Evolutionary conservation across 1,140 invertebrate species (phyloP).

Genomic region (Drosophila guanche): DNA sequence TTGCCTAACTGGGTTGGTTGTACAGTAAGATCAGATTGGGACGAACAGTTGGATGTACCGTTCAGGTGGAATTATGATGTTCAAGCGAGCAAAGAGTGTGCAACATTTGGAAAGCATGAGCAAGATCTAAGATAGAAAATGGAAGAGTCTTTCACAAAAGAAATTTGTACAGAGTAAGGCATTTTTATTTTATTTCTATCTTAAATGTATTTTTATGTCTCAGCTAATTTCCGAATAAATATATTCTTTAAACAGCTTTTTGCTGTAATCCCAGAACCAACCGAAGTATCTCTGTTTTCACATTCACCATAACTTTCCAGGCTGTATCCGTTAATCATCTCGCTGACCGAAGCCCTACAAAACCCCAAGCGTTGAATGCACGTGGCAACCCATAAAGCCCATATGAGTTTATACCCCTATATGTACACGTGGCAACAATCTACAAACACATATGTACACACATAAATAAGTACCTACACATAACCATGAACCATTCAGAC

Average conservation of each 20-base stretch:
- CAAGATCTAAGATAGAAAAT: background rate
- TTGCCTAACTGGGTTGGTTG: constrained; percentile 45
- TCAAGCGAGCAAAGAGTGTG: background rate
- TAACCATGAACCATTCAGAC: constrained; percentile 23
- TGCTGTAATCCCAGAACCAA: no score
- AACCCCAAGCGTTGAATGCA: constrained; percentile 69
- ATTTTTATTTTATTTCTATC: no score
- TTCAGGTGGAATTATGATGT: constrained; percentile 1
- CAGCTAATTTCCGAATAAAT: background rate
- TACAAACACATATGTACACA: constrained; percentile 6
- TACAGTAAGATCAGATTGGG: constrained; percentile 1
- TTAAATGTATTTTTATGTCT: background rate
- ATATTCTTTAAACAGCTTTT: no score
- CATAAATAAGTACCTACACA: constrained; percentile 3
- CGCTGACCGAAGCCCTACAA: constrained; percentile 23
- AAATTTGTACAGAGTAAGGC: no score
- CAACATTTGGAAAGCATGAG: background rate
- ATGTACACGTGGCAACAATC: constrained; percentile 5
- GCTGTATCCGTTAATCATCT: constrained; percentile 43
- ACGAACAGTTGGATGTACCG: constrained; percentile 5
- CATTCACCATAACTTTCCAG: background rate
- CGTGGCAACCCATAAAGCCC: constrained; percentile 55
- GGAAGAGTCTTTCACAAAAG: no score
- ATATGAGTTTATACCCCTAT: constrained; percentile 64
- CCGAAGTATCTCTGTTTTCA: background rate